Evolutionary conservation across 1,140 invertebrate species (phyloP).

Genomic region (Potamilus streckersoni): DNA sequence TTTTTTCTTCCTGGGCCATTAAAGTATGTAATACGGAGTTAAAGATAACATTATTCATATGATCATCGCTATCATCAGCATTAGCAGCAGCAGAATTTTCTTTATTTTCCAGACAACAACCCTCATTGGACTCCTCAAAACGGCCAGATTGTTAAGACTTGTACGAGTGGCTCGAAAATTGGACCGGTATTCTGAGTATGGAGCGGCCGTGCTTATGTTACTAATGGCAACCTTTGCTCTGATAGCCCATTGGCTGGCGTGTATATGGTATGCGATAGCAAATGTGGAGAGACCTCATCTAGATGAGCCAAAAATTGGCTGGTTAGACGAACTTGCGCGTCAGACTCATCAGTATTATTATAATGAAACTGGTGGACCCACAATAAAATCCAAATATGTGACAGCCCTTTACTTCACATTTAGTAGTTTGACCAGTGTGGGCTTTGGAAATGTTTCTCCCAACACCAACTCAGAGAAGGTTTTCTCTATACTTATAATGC

Average conservation of each 20-base stretch:
- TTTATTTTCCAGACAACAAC: conserved; percentile 88
- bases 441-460: conserved; percentile 97
- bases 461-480: conserved; percentile 93
- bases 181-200: conserved; percentile 99
- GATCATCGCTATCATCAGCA: too few relatives aligned
- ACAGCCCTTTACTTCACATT: conserved; percentile 98
- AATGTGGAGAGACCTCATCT: conserved; percentile 81
- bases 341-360: conserved; percentile 62
- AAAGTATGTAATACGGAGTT: too few relatives aligned
- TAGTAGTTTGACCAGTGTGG: conserved; percentile 94
- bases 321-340: conserved; percentile 88
- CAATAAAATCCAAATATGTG: conserved; percentile 78
- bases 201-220: conserved; percentile 94
- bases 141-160: conserved; percentile 92
- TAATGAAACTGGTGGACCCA: conserved; percentile 61
- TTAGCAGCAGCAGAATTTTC: not conserved
- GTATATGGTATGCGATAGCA: conserved; percentile 99
- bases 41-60: too few relatives aligned
- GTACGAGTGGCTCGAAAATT: conserved; percentile 98
- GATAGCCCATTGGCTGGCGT: conserved; percentile 99
- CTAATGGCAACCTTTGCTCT: conserved; percentile 98
- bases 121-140: conserved; percentile 97
- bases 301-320: conserved; percentile 82
- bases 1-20: too few relatives aligned
- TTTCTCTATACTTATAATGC: conserved; percentile 72